phyloP scores from a whole-genome alignment of 2,113 vertebrate species.

The Lycocorax pyrrhopterus region DNA sequence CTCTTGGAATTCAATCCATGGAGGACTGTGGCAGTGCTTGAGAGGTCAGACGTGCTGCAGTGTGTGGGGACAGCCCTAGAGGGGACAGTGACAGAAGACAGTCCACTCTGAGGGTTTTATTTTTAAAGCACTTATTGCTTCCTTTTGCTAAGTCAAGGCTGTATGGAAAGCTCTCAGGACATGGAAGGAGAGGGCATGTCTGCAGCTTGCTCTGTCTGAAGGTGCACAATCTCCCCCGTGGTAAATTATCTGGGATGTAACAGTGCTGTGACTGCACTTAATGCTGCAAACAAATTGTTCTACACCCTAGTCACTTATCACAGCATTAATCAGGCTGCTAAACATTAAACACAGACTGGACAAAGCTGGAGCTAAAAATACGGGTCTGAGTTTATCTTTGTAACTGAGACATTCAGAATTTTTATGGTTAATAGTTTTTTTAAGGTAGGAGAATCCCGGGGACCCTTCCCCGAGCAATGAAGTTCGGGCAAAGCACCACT shows the following conservation, averaged over 20 bases:
- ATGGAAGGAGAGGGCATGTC: background rate
- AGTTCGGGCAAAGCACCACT: background rate
- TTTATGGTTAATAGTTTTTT: background rate
- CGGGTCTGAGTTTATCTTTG: background rate
- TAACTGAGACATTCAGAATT: background rate
- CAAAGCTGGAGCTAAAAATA: conserved; percentile 8
- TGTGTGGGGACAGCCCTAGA: background rate
- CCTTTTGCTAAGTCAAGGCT: background rate
- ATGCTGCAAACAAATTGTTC: conserved; percentile 48
- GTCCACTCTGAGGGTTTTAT: background rate
- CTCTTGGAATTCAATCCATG: background rate
- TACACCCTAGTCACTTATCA: conserved; percentile 49
- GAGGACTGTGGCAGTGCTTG: background rate
- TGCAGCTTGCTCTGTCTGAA: background rate
- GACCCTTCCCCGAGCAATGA: rapidly evolving
- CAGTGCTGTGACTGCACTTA: background rate
- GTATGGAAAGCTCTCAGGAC: background rate
- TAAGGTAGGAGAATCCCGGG: background rate
- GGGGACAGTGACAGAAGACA: too few species aligned
- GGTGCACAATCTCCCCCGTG: background rate
- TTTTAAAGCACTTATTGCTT: background rate
- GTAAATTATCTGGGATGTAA: conserved; percentile 40
- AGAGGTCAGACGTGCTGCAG: rapidly evolving
- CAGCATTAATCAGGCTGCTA: conserved; percentile 58
- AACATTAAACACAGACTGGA: background rate